phyloP scores from a whole-genome alignment of 2,113 vertebrate species.

The Dinomys branickii region DNA sequence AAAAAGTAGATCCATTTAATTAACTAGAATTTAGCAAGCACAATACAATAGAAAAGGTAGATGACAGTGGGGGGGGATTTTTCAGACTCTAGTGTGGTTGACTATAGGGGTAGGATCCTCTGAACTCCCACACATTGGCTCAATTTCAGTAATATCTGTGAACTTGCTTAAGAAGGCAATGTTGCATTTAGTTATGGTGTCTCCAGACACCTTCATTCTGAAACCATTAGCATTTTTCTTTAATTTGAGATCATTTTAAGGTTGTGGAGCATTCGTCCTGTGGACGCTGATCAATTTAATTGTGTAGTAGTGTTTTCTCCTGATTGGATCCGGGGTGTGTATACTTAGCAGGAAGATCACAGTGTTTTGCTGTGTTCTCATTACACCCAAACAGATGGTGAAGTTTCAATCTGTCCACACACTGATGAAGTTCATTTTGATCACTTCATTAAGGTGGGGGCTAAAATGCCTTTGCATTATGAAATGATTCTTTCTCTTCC shows the following conservation, averaged over 20 bases:
- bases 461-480: background rate
- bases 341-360: conserved; percentile 17
- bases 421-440: conserved; percentile 37
- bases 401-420: background rate
- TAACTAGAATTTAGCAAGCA: background rate
- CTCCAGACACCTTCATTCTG: background rate
- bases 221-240: background rate
- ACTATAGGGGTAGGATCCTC: background rate
- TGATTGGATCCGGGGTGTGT: background rate
- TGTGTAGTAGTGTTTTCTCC: background rate
- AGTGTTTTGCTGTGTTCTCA: background rate
- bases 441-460: conserved; percentile 48
- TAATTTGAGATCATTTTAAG: background rate
- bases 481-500: background rate
- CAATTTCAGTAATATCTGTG: background rate
- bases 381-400: conserved; percentile 40
- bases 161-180: background rate
- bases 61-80: too few species aligned
- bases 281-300: background rate
- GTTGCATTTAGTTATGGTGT: background rate
- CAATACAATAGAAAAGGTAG: background rate
- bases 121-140: background rate
- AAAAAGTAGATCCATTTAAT: background rate
- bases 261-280: background rate
- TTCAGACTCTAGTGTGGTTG: background rate